Percentiles rank a stretch among this genome's conserved stretches.
phyloP scores from a whole-genome alignment of 2,888 invertebrate species.

The Scaptomyza flava region DNA sequence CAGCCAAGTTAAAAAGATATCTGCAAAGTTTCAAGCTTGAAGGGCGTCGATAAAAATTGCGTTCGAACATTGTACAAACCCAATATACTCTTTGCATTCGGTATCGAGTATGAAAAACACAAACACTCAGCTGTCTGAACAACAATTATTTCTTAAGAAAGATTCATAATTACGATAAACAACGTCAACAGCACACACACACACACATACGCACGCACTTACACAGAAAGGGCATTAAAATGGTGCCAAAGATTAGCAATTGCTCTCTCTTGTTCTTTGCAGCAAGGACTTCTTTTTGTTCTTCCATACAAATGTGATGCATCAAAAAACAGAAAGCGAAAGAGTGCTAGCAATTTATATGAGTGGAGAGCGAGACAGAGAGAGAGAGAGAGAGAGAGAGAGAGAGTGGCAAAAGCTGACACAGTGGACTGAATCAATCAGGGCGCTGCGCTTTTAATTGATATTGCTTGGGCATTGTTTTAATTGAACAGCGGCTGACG shows the following conservation, averaged over 20 bases:
- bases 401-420: slow-evolving; percentile 20
- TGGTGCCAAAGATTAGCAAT: slow-evolving; percentile 56
- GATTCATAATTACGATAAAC: slow-evolving; percentile 63
- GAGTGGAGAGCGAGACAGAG: background rate
- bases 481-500: slow-evolving; percentile 68
- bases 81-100: too few relatives aligned
- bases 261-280: slow-evolving; percentile 30
- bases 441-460: slow-evolving; percentile 64
- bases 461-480: slow-evolving; percentile 69
- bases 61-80: too few relatives aligned
- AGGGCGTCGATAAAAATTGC: too few relatives aligned
- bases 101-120: background rate
- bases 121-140: slow-evolving; percentile 26
- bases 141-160: slow-evolving; percentile 24
- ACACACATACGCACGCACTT: slow-evolving; percentile 8
- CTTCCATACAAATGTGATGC: slow-evolving; percentile 48
- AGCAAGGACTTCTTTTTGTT: slow-evolving; percentile 33
- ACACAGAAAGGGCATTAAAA: slow-evolving; percentile 18
- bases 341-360: too few relatives aligned
- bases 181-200: slow-evolving; percentile 10
- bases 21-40: too few relatives aligned
- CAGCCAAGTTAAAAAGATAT: too few relatives aligned
- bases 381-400: background rate
- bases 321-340: slow-evolving; percentile 18
- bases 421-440: slow-evolving; percentile 61